Evolutionary conservation across 2,797 vertebrate species (phyloP).

Genomic region (Neomorphus geoffroyi): DNA sequence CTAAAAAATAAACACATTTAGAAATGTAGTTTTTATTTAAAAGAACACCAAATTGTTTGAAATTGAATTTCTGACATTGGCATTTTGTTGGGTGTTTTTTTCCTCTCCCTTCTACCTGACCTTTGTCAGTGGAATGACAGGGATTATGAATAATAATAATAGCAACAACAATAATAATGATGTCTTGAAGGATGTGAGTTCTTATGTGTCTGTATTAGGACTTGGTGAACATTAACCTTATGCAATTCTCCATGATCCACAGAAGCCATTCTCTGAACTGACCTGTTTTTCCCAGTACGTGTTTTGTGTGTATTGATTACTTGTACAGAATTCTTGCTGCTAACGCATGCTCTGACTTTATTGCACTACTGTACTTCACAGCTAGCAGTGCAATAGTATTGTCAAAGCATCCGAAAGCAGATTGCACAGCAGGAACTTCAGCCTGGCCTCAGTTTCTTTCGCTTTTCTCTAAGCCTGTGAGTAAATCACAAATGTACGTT

Average conservation of each 20-base stretch:
- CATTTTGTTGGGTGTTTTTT: not conserved
- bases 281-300: not conserved
- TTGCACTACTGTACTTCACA: constrained; percentile 98
- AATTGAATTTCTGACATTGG: not conserved
- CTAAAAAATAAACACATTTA: not conserved
- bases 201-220: not conserved
- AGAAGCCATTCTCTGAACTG: constrained; percentile 15
- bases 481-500: not conserved
- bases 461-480: constrained; percentile 27
- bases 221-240: not conserved
- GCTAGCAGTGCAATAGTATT: constrained; percentile 99
- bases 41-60: not conserved
- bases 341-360: constrained; percentile 96
- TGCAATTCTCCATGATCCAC: not conserved
- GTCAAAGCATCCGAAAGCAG: constrained; percentile 97
- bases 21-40: not conserved
- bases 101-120: not conserved
- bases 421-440: constrained; percentile 49
- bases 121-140: not conserved
- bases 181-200: not conserved
- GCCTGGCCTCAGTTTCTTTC: not conserved
- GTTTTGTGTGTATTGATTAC: not conserved
- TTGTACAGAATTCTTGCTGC: constrained; percentile 75
- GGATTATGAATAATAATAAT: not conserved
- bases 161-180: not conserved